phyloP scores from a whole-genome alignment of 2,113 vertebrate genomes.

The Rhabdornis inornatus region DNA sequence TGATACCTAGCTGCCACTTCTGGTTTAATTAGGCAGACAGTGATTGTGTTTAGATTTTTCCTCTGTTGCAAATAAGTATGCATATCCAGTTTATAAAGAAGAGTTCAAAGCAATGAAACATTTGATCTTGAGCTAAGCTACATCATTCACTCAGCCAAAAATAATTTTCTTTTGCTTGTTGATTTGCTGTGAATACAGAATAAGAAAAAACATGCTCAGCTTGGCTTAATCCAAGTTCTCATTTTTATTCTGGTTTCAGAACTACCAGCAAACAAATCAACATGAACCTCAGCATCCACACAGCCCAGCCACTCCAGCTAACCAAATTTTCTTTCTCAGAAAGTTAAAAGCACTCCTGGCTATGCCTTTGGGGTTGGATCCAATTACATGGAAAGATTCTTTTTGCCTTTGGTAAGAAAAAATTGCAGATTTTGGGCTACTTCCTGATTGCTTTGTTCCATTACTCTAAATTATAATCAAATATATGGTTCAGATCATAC shows the following conservation, averaged over 20 bases:
- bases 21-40: background rate
- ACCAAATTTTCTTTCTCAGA: background rate
- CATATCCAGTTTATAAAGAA: background rate
- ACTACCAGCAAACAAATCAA: background rate
- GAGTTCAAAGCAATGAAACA: background rate
- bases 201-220: background rate
- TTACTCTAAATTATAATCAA: background rate
- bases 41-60: background rate
- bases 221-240: background rate
- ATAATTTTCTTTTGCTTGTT: background rate
- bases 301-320: background rate
- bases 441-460: background rate
- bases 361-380: background rate
- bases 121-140: background rate
- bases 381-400: background rate
- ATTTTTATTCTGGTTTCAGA: background rate
- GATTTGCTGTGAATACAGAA: background rate
- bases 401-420: slow-evolving; percentile 8
- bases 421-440: background rate
- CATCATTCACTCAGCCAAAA: background rate
- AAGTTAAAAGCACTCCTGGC: slow-evolving; percentile 14
- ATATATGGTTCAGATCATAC: background rate
- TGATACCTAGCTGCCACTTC: background rate
- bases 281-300: background rate
- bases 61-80: background rate